These are phyloP conservation scores for Sitodiplosis mosellana DNA, from an alignment of 1,140 invertebrate species.

Conservation along the genomic window DNA sequence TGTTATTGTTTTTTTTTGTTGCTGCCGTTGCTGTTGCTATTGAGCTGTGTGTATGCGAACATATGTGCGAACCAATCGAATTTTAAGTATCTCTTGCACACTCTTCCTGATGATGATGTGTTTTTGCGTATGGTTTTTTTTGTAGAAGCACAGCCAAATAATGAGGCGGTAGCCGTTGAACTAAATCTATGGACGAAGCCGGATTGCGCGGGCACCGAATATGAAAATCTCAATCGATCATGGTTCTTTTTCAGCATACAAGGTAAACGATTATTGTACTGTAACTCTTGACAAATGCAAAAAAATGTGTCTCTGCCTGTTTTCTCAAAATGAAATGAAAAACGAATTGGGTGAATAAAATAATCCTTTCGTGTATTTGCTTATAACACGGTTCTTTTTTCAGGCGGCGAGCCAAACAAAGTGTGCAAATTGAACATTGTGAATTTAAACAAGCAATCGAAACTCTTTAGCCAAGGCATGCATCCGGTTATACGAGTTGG, in stretches of 20 bases:
- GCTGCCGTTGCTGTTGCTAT: slow-evolving; percentile 7
- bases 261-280: not conserved
- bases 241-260: slow-evolving; percentile 90
- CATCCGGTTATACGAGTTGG: slow-evolving; percentile 51
- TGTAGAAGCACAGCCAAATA: slow-evolving; percentile 3
- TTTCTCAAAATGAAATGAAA: not conserved
- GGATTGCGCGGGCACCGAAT: slow-evolving; percentile 73
- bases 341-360: not conserved
- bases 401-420: slow-evolving; percentile 31
- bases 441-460: slow-evolving; percentile 76
- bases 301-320: no score
- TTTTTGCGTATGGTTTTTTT: slow-evolving; percentile 9
- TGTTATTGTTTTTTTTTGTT: slow-evolving; percentile 1
- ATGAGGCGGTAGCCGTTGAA: slow-evolving; percentile 39
- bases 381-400: slow-evolving; percentile 6
- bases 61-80: not conserved
- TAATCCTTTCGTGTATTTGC: no score
- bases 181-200: slow-evolving; percentile 83
- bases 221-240: slow-evolving; percentile 76
- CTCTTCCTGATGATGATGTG: not conserved
- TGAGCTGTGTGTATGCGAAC: not conserved
- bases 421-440: slow-evolving; percentile 65
- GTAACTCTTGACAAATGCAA: no score
- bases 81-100: not conserved
- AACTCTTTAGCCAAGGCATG: slow-evolving; percentile 84